phyloP scores from a whole-genome alignment of 2,797 vertebrate species.

The Lepus oiostolus region DNA sequence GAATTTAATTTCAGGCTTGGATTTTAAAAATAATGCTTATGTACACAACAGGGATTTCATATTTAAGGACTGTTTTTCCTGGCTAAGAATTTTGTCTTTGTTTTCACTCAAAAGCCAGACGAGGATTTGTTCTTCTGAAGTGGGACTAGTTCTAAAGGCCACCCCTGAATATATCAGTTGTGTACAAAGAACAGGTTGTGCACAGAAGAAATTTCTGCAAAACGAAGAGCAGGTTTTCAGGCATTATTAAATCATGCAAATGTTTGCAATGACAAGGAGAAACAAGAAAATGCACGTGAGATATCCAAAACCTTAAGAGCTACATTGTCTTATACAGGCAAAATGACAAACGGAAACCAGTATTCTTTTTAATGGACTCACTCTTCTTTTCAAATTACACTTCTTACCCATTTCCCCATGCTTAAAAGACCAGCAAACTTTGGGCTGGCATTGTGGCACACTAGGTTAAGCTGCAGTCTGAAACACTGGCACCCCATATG shows the following conservation, averaged over 20 bases:
- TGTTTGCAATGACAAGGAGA: conserved; percentile 40
- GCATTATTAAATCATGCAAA: not conserved
- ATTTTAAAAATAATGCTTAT: conserved; percentile 20
- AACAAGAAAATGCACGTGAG: conserved; percentile 38
- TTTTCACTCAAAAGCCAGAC: conserved; percentile 56
- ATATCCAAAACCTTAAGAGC: not conserved
- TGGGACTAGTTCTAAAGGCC: not conserved
- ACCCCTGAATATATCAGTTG: conserved; percentile 19
- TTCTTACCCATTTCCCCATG: not conserved
- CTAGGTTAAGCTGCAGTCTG: too few relatives aligned
- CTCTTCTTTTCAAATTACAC: conserved; percentile 3
- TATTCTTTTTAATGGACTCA: not conserved
- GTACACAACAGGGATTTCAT: not conserved
- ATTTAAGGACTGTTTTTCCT: not conserved
- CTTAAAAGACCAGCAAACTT: conserved; percentile 1
- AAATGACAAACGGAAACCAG: not conserved
- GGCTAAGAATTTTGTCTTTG: not conserved
- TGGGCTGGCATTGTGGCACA: too few relatives aligned
- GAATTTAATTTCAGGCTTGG: conserved; percentile 25
- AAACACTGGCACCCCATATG: too few relatives aligned
- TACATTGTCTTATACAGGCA: not conserved
- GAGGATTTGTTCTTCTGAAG: conserved; percentile 5
- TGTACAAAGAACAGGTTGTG: not conserved
- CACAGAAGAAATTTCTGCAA: not conserved
- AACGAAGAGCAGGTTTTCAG: conserved; percentile 21